These are phyloP conservation scores for Ctenopoma multispine DNA, from an alignment of 2,797 vertebrate species.

Conservation along the genomic window DNA sequence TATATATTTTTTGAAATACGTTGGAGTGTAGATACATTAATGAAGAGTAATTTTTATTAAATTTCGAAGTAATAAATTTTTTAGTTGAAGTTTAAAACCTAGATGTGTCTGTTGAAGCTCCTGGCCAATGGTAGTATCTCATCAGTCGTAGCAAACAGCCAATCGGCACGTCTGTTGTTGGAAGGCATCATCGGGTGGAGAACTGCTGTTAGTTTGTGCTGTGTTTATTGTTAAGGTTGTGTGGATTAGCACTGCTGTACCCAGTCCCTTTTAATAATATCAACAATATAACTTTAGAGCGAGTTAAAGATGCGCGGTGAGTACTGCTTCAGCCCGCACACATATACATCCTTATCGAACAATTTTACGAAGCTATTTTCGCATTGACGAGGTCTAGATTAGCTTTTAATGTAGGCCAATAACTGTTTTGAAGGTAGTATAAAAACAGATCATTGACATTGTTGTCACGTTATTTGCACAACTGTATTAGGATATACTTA, in stretches of 20 bases:
- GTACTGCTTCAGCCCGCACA: constrained; percentile 36
- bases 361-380: constrained; percentile 35
- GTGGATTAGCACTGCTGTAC: constrained; percentile 90
- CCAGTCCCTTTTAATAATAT: constrained; percentile 65
- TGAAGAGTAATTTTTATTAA: rapidly evolving
- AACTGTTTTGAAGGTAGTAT: constrained; percentile 57
- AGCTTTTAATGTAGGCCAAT: constrained; percentile 79
- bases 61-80: neutral
- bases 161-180: constrained; percentile 78
- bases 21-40: rapidly evolving
- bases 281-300: constrained; percentile 53
- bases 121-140: constrained; percentile 70
- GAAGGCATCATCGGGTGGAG: constrained; percentile 83
- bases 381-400: constrained; percentile 60
- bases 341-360: constrained; percentile 14
- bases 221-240: constrained; percentile 94
- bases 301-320: constrained; percentile 64
- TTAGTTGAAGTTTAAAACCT: constrained; percentile 2
- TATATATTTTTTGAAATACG: neutral
- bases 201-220: constrained; percentile 91
- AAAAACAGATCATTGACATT: constrained; percentile 27
- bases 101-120: constrained; percentile 47
- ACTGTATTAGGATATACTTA: constrained; percentile 12
- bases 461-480: constrained; percentile 14
- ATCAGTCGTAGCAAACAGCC: constrained; percentile 55